Conservation (phyloP, 2,797 vertebrate genomes). For the Discoglossus pictus region DNA sequence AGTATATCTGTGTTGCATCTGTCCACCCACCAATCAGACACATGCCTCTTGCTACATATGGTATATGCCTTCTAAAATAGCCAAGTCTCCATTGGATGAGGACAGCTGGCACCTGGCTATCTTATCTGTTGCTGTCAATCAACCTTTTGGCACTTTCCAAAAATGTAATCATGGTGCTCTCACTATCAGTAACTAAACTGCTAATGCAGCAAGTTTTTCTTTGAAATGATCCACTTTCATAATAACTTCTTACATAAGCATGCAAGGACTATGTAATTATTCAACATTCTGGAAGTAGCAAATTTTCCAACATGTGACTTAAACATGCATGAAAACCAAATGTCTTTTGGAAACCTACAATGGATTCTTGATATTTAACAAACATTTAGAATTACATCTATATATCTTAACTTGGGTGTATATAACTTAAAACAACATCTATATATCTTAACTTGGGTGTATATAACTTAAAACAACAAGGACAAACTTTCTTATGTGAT, state of each 20-base stretch:
- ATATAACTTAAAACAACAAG: no score
- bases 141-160: slow-evolving; percentile 72
- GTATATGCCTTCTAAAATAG: slow-evolving; percentile 92
- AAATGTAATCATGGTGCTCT: slow-evolving; percentile 67
- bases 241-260: slow-evolving; percentile 53
- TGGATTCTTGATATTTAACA: no score
- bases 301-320: slow-evolving; percentile 25
- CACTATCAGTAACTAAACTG: slow-evolving; percentile 55
- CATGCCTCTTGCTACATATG: slow-evolving; percentile 82
- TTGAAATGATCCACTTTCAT: slow-evolving; percentile 52
- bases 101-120: slow-evolving; percentile 68
- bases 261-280: background rate
- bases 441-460: no score
- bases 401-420: no score
- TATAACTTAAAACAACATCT: no score
- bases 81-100: slow-evolving; percentile 75
- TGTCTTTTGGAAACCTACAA: no score
- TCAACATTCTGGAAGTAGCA: background rate
- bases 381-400: no score
- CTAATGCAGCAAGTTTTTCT: slow-evolving; percentile 55
- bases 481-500: no score
- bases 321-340: no score
- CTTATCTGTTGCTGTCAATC: slow-evolving; percentile 76
- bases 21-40: slow-evolving; percentile 76
- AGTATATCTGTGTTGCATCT: slow-evolving; percentile 71